Evolutionary conservation across 2,113 vertebrate species (phyloP).

Genomic region (Paramisgurnus dabryanus): DNA sequence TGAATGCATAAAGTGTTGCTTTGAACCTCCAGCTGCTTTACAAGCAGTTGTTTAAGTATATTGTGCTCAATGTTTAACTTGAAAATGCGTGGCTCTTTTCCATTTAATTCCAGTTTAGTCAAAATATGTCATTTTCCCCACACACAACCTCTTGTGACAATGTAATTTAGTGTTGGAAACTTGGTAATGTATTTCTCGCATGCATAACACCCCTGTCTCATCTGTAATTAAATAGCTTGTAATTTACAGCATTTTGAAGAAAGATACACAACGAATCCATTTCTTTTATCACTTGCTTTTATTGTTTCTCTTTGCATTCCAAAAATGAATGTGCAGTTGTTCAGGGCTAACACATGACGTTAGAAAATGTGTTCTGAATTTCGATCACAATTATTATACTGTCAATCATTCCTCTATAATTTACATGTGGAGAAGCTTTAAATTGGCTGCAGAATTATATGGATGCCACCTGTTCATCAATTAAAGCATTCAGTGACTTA

Average conservation of each 20-base stretch:
- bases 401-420: constrained; percentile 47
- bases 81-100: too few relatives aligned
- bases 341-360: background rate
- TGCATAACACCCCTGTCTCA: background rate
- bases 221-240: background rate
- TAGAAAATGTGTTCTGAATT: constrained; percentile 44
- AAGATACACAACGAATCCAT: background rate
- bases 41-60: too few relatives aligned
- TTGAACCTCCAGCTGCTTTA: too few relatives aligned
- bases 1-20: background rate
- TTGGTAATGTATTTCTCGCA: background rate
- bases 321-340: background rate
- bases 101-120: too few relatives aligned
- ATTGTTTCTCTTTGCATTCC: background rate
- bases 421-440: constrained; percentile 34
- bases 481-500: constrained; percentile 59
- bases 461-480: constrained; percentile 67
- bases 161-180: background rate
- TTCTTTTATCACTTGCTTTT: background rate
- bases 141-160: background rate
- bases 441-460: constrained; percentile 52
- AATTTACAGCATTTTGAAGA: background rate
- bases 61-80: background rate
- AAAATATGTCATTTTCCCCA: background rate
- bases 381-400: constrained; percentile 44